A percentile compares a stretch with the other conserved stretches of the same genome.
Conservation (phyloP, 2,888 invertebrate species). For the Schizaphis graminum region DNA sequence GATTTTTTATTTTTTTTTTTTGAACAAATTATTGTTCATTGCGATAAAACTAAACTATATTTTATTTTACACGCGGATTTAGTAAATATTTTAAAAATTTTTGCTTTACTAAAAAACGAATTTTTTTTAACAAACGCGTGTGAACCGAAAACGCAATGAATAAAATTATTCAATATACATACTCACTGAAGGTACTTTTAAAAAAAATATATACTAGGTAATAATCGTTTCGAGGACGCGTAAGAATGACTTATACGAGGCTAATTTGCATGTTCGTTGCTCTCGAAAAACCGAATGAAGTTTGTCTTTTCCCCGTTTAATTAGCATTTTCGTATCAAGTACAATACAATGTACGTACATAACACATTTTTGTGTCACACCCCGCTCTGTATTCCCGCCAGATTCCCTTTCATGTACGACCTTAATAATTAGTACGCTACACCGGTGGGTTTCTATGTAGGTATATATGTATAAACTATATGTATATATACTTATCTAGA, state of each 20-base stretch:
- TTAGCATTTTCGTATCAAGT: constrained; percentile 59
- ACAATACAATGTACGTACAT: not conserved
- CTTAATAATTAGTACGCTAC: constrained; percentile 57
- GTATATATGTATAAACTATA: not conserved
- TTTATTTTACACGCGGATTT: not conserved
- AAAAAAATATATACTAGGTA: not conserved
- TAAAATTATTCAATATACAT: not conserved
- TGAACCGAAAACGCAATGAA: not conserved
- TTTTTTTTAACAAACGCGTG: not conserved
- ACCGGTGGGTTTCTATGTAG: not conserved
- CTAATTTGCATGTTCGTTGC: constrained; percentile 23
- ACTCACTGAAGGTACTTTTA: not conserved
- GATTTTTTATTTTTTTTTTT: too few relatives aligned
- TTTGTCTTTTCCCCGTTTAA: constrained; percentile 42
- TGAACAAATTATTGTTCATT: not conserved
- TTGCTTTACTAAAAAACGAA: not conserved
- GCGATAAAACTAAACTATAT: not conserved
- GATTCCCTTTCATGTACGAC: constrained; percentile 49
- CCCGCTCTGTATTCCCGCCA: constrained; percentile 6
- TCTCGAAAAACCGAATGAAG: constrained; percentile 13
- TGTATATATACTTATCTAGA: not conserved
- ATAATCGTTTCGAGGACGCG: not conserved
- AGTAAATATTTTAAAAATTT: not conserved
- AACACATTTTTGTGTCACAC: constrained; percentile 22
- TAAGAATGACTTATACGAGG: not conserved